Conservation (phyloP, 2,888 invertebrate species). For the Latrodectus elegans region DNA sequence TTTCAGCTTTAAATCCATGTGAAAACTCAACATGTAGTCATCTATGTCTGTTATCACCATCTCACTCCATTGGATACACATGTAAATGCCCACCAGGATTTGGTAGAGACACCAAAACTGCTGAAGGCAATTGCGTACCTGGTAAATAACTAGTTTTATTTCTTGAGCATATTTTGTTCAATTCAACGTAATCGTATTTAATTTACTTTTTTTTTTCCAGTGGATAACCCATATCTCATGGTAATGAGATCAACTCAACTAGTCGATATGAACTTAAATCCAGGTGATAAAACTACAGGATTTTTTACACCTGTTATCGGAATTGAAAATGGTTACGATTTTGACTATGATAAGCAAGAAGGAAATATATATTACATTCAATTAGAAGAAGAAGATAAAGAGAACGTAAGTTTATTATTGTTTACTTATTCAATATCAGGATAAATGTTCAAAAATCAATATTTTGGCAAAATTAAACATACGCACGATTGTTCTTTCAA, state of each 20-base stretch:
- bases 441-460: too few species aligned
- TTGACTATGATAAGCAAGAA: slow-evolving; percentile 92
- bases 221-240: slow-evolving; percentile 91
- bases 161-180: neutral
- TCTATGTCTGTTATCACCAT: slow-evolving; percentile 90
- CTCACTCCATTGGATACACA: slow-evolving; percentile 81
- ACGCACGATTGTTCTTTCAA: too few species aligned
- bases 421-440: too few species aligned
- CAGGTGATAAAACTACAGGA: slow-evolving; percentile 81
- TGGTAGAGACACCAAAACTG: slow-evolving; percentile 71
- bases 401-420: slow-evolving; percentile 79
- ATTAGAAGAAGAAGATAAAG: slow-evolving; percentile 79
- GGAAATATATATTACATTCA: slow-evolving; percentile 92
- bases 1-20: slow-evolving; percentile 82
- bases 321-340: slow-evolving; percentile 88
- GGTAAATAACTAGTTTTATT: slow-evolving; percentile 22
- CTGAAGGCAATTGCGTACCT: slow-evolving; percentile 71
- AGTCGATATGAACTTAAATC: slow-evolving; percentile 86
- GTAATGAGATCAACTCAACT: slow-evolving; percentile 92
- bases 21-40: slow-evolving; percentile 86
- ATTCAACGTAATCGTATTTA: neutral
- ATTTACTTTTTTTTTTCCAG: slow-evolving; percentile 75
- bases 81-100: slow-evolving; percentile 95
- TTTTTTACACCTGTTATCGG: slow-evolving; percentile 91
- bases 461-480: neutral